Base-by-base conservation (phyloP, 2,888 invertebrate species). In the Caenorhabditis sp. region DNA sequence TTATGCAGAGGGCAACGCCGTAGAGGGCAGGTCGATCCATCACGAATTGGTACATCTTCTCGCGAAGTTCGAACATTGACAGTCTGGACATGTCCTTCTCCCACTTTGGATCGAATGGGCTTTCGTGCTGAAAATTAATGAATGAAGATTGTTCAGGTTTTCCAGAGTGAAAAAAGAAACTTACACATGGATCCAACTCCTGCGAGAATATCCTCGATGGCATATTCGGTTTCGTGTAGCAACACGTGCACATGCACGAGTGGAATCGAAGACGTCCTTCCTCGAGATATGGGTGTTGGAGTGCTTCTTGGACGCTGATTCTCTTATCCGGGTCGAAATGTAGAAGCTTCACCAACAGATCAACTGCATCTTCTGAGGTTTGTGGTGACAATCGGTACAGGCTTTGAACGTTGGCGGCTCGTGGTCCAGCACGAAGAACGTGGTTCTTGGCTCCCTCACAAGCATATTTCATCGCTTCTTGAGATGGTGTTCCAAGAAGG, bases 231-330 rank as follows among this genome's bases (percentile, higher is more conserved):
- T 85, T 85, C 19, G 88, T 87, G 63, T 92, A 92, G 94, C 99
- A 99, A 92, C 99, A 99, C 93, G 96, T 96, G 94, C 99, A 99
- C 99, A 99, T 99, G 93, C 99, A 99, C 86, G 98, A 98, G 94
- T 99, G 99, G 94, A 98, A 99, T 92, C 99, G 95, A 92, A 99
- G 95, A 8, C 99, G 95, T 35, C 98, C 99, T 93, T 99, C 99
- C 93, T 98, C 98, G 88, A 99, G 94, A 94, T 98, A 99, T 8
- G 97, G 97, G 94, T 98, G 98, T 74, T 96, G 96, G 89, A 99
- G 94, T 41, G 98, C 98, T 93, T 98, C 97, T 80, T 96, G 95
- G 73, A 98, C 97, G 2, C 96, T 95, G 93, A 98, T 96, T 92
- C 99, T 85, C 81, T 91, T 88, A 58, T 90, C 91, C 87, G 99